Base-by-base conservation (phyloP, 2,113 vertebrate genomes). In the Hemicordylus capensis region DNA sequence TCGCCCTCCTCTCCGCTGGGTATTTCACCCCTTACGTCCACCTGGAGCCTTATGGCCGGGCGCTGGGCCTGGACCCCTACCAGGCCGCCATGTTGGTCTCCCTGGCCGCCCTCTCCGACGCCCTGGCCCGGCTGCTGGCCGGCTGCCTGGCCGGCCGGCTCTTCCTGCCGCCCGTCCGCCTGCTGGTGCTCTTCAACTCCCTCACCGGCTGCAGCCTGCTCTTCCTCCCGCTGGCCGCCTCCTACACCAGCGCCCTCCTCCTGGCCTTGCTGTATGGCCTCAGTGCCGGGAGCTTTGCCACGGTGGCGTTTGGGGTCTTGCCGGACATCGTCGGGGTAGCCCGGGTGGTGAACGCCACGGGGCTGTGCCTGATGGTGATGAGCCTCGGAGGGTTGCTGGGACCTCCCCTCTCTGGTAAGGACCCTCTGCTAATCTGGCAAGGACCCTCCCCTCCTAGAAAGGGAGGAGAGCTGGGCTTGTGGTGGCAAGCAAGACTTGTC, bases 301-400 rank as follows among this genome's bases (percentile, higher is more conserved):
- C 95, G 4, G 84, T 97, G 85, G 95, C 96, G 81, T 97, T 97
- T 73, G 96, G 95, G 0, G 95, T 97, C 75, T 93, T 97, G 44
- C 95, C 95, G 0, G 97, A 97, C 59, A 85, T 97, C 0, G 97
- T 97, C 31, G 96, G 96, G 12, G 56, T 95, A 6, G 89, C 90
- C 37, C 74, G 91, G 46, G 90, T 97, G 3, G 93, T 96, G 31
- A 97, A 96, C 3, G 96, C 96, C 0, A 94, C 96, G 0, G 96
- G 97, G 2, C 95, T 97, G 91, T 96, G 96, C 92, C 95, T 97
- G 97, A 93, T 97, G 88, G 92, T 97, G 69, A 94, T 97, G 87
- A 96, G 97, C 85, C 90, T 95, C 2, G 96, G 96, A 51, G 96
- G 96, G 19, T 93, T 97, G 63, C 90, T 97, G 9, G 96, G 97